Evolutionary conservation across 2,113 vertebrate species (phyloP).

Genomic region (Rhagologus leucostigma): DNA sequence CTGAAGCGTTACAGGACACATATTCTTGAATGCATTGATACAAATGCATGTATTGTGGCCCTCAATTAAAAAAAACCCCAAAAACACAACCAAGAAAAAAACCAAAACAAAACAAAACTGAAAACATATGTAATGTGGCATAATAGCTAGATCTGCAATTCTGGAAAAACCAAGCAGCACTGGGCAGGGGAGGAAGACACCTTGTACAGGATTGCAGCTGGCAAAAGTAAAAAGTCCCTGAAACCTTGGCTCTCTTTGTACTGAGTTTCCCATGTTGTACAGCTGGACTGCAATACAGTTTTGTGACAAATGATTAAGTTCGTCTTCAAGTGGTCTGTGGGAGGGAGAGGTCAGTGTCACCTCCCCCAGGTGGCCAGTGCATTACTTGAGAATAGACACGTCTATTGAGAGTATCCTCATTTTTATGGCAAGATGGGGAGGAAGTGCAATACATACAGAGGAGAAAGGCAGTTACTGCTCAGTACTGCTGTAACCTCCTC

Average conservation of each 20-base stretch:
- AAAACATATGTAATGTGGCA: neutral
- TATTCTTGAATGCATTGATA: neutral
- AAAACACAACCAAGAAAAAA: neutral
- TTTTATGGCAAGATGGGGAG: neutral
- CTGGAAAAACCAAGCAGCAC: neutral
- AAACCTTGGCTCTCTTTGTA: neutral
- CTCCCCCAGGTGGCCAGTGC: neutral
- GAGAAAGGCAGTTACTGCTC: neutral
- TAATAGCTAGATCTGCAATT: neutral
- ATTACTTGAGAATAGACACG: neutral
- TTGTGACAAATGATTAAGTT: neutral
- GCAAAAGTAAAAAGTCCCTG: neutral
- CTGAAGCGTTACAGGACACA: rapidly evolving
- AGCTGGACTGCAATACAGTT: neutral
- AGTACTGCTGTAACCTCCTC: neutral
- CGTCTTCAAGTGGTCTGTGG: neutral
- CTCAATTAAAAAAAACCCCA: neutral
- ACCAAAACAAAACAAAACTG: neutral
- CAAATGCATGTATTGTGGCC: neutral
- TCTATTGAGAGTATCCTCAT: neutral
- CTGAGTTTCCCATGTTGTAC: neutral
- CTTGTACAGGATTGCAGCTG: neutral
- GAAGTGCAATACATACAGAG: neutral
- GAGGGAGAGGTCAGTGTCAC: neutral
- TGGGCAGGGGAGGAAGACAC: neutral